phyloP scores from a whole-genome alignment of 1,140 invertebrate species.

The Triops longicaudatus region DNA sequence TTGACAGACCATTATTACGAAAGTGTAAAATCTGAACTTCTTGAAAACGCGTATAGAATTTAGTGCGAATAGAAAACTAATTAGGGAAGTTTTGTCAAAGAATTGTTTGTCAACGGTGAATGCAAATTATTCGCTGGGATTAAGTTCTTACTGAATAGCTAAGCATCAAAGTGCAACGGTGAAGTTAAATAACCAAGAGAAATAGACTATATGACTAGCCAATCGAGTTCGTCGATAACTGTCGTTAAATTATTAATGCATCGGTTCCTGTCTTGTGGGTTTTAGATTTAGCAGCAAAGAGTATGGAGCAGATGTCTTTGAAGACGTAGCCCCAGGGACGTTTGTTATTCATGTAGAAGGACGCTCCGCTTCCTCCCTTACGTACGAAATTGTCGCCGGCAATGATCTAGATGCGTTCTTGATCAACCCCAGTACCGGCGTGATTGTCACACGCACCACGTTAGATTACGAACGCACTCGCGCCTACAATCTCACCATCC shows the following conservation, averaged over 20 bases:
- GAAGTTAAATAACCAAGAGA: too few relatives aligned
- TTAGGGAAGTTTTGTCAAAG: too few relatives aligned
- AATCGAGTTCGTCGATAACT: too few relatives aligned
- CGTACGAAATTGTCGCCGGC: constrained; percentile 72
- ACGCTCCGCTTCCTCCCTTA: constrained; percentile 63
- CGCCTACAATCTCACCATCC: constrained; percentile 73
- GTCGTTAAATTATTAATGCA: not conserved
- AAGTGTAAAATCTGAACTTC: too few relatives aligned
- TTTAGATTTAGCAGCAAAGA: constrained; percentile 52
- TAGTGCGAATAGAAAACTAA: too few relatives aligned
- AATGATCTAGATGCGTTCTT: constrained; percentile 65
- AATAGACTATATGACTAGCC: too few relatives aligned
- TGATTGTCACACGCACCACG: constrained; percentile 55
- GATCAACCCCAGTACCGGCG: constrained; percentile 74
- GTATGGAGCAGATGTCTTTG: constrained; percentile 67
- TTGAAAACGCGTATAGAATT: too few relatives aligned
- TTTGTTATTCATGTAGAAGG: constrained; percentile 69
- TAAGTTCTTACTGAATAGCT: too few relatives aligned
- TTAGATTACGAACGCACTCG: constrained; percentile 70
- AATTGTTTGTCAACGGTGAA: too few relatives aligned
- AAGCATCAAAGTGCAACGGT: too few relatives aligned
- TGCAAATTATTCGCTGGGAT: too few relatives aligned
- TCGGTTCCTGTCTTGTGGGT: not conserved
- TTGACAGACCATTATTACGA: too few relatives aligned
- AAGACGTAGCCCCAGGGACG: constrained; percentile 68